Evolutionary conservation across 2,888 invertebrate genomes (phyloP).

Genomic region (Chalcis sispes): DNA sequence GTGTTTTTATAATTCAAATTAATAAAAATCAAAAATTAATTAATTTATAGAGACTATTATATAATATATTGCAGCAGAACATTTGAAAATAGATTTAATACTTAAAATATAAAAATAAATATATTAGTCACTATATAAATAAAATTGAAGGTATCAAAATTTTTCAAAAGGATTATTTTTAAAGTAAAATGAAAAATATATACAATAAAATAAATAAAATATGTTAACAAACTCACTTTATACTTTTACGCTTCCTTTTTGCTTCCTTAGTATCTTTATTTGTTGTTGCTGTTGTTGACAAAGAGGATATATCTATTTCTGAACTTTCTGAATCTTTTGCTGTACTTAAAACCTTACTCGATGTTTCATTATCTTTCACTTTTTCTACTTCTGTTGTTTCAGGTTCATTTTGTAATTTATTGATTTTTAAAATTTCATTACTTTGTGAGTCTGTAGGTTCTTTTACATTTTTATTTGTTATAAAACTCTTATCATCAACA

Average conservation of each 20-base stretch:
- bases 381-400: slow-evolving; percentile 26
- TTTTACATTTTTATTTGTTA: slow-evolving; percentile 22
- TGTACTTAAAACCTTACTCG: neutral
- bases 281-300: neutral
- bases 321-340: slow-evolving; percentile 30
- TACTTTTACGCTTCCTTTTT: slow-evolving; percentile 66
- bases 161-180: neutral
- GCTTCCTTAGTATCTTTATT: slow-evolving; percentile 50
- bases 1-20: slow-evolving; percentile 20
- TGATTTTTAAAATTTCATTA: slow-evolving; percentile 39
- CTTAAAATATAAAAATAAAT: neutral
- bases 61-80: slow-evolving; percentile 30
- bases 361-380: slow-evolving; percentile 22
- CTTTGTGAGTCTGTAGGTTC: slow-evolving; percentile 19
- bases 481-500: neutral
- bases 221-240: slow-evolving; percentile 61
- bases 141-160: neutral
- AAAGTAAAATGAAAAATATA: slow-evolving; percentile 1
- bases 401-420: slow-evolving; percentile 42
- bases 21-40: slow-evolving; percentile 17
- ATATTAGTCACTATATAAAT: neutral
- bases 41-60: slow-evolving; percentile 24
- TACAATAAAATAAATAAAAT: neutral
- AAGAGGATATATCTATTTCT: slow-evolving; percentile 30
- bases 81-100: neutral